Conservation (phyloP, 2,113 vertebrate genomes). For the Hoplias malabaricus region DNA sequence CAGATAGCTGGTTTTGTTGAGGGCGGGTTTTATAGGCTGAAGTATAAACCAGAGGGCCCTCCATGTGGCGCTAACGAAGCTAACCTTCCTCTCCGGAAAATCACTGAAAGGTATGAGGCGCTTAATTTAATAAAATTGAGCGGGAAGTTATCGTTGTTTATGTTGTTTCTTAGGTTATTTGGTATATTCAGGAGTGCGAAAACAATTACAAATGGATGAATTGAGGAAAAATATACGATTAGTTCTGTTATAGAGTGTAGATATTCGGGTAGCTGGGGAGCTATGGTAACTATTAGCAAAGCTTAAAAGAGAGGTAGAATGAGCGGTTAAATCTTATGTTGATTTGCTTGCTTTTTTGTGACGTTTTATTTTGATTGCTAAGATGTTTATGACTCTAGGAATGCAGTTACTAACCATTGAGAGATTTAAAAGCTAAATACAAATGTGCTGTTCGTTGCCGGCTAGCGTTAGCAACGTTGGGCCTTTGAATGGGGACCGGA, state of each 20-base stretch:
- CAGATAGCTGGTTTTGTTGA: fast-evolving
- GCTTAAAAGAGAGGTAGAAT: neutral
- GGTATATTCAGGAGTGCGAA: too few relatives aligned
- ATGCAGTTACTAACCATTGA: too few relatives aligned
- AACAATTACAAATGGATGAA: fast-evolving
- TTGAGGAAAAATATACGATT: neutral
- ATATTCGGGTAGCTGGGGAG: neutral
- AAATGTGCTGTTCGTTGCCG: neutral
- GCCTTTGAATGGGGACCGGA: neutral
- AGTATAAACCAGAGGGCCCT: slow-evolving; percentile 67
- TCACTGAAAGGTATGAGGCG: slow-evolving; percentile 57
- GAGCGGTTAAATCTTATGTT: neutral
- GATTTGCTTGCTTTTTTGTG: neutral
- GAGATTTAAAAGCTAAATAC: too few relatives aligned
- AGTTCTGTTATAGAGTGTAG: neutral
- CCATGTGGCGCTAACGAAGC: slow-evolving; percentile 65
- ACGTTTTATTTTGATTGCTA: too few relatives aligned
- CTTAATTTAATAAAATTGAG: neutral
- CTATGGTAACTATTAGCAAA: neutral
- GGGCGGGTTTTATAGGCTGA: slow-evolving; percentile 63
- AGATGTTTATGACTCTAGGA: too few relatives aligned
- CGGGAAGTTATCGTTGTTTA: neutral
- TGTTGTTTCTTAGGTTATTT: neutral
- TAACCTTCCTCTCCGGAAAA: slow-evolving; percentile 21
- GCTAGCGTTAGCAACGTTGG: neutral